Percentiles rank a stretch among this genome's conserved stretches.
Evolutionary conservation across 2,797 vertebrate species (phyloP).

Genomic region (Oryzias dopingdopingensis): DNA sequence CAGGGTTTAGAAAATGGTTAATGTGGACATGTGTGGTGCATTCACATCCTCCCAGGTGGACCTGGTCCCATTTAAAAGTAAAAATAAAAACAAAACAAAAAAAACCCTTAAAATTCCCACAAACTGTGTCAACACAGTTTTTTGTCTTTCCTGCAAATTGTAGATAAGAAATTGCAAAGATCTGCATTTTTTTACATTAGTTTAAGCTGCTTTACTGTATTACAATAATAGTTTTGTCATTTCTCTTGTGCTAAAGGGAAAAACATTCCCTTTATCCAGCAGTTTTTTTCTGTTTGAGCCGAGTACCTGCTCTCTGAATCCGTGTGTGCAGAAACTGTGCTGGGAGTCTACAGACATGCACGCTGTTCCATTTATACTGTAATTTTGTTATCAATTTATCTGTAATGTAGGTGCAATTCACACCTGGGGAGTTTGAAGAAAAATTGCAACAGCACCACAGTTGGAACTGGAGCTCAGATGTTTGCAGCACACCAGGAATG

Average conservation of each 20-base stretch:
- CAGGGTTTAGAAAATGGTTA: too few species aligned
- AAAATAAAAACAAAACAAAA: too few species aligned
- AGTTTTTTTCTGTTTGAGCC: background rate
- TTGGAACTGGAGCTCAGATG: background rate
- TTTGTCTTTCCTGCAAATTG: background rate
- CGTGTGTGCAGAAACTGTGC: background rate
- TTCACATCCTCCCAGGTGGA: too few species aligned
- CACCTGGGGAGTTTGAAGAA: background rate
- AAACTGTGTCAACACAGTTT: background rate
- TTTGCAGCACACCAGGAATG: background rate
- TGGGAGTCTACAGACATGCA: background rate
- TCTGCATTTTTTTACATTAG: background rate
- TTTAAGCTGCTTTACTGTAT: background rate
- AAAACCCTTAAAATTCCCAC: background rate
- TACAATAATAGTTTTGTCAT: background rate
- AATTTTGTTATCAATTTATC: background rate
- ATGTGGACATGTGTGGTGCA: too few species aligned
- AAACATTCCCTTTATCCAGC: background rate
- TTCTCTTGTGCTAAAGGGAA: background rate
- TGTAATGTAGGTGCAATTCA: background rate
- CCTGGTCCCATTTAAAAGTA: too few species aligned
- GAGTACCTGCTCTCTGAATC: background rate
- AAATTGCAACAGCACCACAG: background rate
- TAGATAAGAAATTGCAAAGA: background rate
- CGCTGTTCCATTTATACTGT: background rate